Conservation (phyloP, 2,113 vertebrate genomes). For the Ginglymostoma cirratum region DNA sequence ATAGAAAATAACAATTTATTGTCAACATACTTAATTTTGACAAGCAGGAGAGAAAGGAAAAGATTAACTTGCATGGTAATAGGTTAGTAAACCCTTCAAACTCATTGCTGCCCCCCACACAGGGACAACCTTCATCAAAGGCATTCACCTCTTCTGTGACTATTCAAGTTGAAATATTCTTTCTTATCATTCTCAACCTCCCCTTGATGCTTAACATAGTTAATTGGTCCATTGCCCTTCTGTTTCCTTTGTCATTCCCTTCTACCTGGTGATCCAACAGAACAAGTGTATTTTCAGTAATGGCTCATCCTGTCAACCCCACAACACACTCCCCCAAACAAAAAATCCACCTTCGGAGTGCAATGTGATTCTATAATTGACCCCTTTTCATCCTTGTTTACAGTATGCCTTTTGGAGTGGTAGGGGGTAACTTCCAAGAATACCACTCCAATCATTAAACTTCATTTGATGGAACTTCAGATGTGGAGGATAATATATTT, state of each 20-base stretch:
- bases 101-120: background rate
- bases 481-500: background rate
- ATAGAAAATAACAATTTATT: too few relatives aligned
- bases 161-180: background rate
- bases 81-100: background rate
- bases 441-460: background rate
- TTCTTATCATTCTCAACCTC: background rate
- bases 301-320: background rate
- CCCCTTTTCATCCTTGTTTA: background rate
- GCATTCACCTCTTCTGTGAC: background rate
- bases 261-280: background rate
- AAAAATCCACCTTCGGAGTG: background rate
- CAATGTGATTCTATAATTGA: background rate
- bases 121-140: background rate
- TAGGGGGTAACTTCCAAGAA: background rate
- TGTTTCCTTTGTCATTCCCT: background rate
- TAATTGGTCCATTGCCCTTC: background rate
- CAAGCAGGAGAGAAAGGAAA: background rate
- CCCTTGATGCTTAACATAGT: background rate
- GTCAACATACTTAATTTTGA: background rate
- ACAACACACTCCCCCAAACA: too few relatives aligned
- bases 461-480: background rate
- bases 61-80: background rate
- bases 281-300: background rate
- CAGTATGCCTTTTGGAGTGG: background rate